Percentiles rank a stretch among this genome's conserved stretches.
Conservation (phyloP, 1,140 invertebrate species). For the Drosophila elegans region DNA sequence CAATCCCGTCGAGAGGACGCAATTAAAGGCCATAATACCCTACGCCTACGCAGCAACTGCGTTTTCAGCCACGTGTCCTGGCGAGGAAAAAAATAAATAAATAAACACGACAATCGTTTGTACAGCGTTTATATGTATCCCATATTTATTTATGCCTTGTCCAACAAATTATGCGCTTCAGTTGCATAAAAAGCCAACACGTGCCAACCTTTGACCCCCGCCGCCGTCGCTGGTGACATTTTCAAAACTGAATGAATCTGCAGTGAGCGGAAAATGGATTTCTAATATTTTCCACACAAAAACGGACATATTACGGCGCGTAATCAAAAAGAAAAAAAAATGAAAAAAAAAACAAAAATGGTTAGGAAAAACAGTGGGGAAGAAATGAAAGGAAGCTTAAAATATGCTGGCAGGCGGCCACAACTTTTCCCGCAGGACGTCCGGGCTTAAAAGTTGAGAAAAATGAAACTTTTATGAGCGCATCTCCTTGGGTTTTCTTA, state of each 20-base stretch:
- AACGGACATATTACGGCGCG: slow-evolving; percentile 24
- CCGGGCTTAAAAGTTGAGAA: slow-evolving; percentile 84
- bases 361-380: background rate
- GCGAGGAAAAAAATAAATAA: slow-evolving; percentile 17
- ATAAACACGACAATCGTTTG: slow-evolving; percentile 2
- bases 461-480: slow-evolving; percentile 83
- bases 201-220: slow-evolving; percentile 44
- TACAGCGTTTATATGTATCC: slow-evolving; percentile 61
- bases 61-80: slow-evolving; percentile 61
- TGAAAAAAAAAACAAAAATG: slow-evolving; percentile 6
- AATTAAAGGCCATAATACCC: slow-evolving; percentile 54
- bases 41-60: background rate
- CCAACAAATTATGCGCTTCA: slow-evolving; percentile 81
- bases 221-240: slow-evolving; percentile 46
- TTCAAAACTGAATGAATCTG: slow-evolving; percentile 81
- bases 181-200: slow-evolving; percentile 78
- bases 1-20: slow-evolving; percentile 15
- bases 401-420: slow-evolving; percentile 61
- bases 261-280: slow-evolving; percentile 84
- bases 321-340: slow-evolving; percentile 32
- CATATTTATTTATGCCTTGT: slow-evolving; percentile 81
- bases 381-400: slow-evolving; percentile 49
- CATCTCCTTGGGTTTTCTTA: slow-evolving; percentile 29
- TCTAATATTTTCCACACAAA: slow-evolving; percentile 72
- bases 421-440: slow-evolving; percentile 80